Percentiles rank a stretch among this genome's conserved stretches.
phyloP scores from a whole-genome alignment of 2,113 vertebrate species.

The Paramormyrops kingsleyae region DNA sequence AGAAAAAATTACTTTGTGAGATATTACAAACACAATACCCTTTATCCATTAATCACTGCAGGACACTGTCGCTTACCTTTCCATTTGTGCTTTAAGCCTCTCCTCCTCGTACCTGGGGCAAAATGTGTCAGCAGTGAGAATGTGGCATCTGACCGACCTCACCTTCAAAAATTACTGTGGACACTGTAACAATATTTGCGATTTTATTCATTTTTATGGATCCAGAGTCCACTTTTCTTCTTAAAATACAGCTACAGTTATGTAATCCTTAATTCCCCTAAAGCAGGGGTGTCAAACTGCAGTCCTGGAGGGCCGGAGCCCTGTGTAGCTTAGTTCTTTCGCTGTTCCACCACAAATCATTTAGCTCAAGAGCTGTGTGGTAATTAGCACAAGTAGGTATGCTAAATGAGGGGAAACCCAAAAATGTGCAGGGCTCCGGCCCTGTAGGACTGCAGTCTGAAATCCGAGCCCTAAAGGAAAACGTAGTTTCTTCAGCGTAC shows the following conservation, averaged over 20 bases:
- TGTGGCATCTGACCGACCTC: background rate
- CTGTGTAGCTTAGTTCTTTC: no score
- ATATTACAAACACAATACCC: background rate
- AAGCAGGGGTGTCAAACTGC: no score
- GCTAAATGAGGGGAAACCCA: no score
- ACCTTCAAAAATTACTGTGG: background rate
- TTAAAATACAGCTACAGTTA: background rate
- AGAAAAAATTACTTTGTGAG: background rate
- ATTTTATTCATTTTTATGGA: background rate
- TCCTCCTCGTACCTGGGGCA: constrained; percentile 79
- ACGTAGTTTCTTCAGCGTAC: background rate
- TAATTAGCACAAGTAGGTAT: no score
- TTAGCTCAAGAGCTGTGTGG: no score
- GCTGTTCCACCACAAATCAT: no score
- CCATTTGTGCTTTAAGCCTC: constrained; percentile 71
- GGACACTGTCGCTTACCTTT: constrained; percentile 61
- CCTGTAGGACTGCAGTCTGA: no score
- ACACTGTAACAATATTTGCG: background rate
- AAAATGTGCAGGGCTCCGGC: no score
- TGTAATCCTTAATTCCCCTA: background rate
- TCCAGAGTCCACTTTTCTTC: background rate
- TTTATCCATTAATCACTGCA: background rate
- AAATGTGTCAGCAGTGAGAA: constrained; percentile 6
- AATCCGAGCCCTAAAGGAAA: background rate
- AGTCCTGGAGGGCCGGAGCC: no score